Conservation (phyloP, 2,797 vertebrate genomes). For the Cetoscarus ocellatus region DNA sequence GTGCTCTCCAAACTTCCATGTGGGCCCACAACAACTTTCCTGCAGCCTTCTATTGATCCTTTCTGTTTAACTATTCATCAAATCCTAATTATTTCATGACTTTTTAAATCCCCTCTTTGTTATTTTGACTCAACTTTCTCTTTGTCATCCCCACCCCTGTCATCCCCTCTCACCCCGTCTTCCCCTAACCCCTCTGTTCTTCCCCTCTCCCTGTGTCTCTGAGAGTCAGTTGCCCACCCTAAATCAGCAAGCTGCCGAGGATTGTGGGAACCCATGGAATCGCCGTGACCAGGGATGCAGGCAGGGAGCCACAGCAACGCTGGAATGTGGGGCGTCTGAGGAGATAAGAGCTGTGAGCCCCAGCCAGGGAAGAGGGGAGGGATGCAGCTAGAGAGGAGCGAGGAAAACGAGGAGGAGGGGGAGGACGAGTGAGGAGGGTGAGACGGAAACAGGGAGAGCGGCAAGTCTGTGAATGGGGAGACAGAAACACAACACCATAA, state of each 20-base stretch:
- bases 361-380: constrained; percentile 82
- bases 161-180: constrained; percentile 62
- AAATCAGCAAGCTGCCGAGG: constrained; percentile 86
- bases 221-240: constrained; percentile 85
- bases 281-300: constrained; percentile 88
- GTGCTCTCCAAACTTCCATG: too few species aligned
- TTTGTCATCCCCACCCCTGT: constrained; percentile 52
- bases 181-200: constrained; percentile 69
- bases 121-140: constrained; percentile 61
- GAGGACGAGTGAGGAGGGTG: constrained; percentile 70
- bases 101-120: constrained; percentile 12
- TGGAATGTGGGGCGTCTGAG: constrained; percentile 89
- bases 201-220: constrained; percentile 73
- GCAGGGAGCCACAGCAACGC: constrained; percentile 87
- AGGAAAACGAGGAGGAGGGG: constrained; percentile 1
- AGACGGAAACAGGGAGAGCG: constrained; percentile 73
- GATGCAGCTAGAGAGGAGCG: constrained; percentile 49
- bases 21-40: too few species aligned
- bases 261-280: constrained; percentile 90
- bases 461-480: constrained; percentile 81
- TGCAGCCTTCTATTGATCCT: too few species aligned
- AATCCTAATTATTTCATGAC: constrained; percentile 10
- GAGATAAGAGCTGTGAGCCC: constrained; percentile 88
- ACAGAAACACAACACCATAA: constrained; percentile 81
- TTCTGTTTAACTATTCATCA: neutral